phyloP scores from a whole-genome alignment of 2,113 vertebrate species.

The Felis catus region F.catus_Fca126_mat1.0 CM031419.1:136465501-136466000 shows the following conservation, averaged over 20 bases:
- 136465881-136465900: constrained; percentile 62
- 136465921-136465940: constrained; percentile 76
- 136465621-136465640: constrained; percentile 72
- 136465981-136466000: too few relatives aligned
- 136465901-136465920: background rate
- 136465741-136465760: background rate
- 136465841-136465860: constrained; percentile 65
- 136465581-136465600: constrained; percentile 70
- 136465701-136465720: background rate
- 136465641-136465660: constrained; percentile 71
- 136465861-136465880: constrained; percentile 73
- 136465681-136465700: constrained; percentile 39
- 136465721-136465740: constrained; percentile 29
- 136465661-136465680: constrained; percentile 78
- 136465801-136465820: background rate
- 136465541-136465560: constrained; percentile 75
- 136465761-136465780: constrained; percentile 67
- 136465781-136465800: constrained; percentile 55
- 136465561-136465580: constrained; percentile 59
- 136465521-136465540: constrained; percentile 82
- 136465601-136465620: constrained; percentile 74
- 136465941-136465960: constrained; percentile 45
- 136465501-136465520: constrained; percentile 80
- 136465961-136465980: background rate
- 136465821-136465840: background rate